Evolutionary conservation across 2,888 invertebrate species (phyloP).

Genomic region (Netelia melanura): DNA sequence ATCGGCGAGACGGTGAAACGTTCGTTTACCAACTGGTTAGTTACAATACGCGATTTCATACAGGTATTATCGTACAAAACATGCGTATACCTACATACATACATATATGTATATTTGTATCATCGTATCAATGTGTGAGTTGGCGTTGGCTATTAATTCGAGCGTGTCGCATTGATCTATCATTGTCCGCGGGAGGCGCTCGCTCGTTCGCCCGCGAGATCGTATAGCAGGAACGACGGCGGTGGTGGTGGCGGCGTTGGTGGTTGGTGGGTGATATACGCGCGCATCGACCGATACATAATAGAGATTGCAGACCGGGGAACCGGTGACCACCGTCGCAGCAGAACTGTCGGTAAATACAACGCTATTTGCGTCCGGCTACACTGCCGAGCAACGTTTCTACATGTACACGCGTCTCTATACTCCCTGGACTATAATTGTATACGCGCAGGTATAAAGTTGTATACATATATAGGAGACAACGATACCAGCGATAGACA

Average conservation of each 20-base stretch:
- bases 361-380: slow-evolving; percentile 60
- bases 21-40: slow-evolving; percentile 63
- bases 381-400: slow-evolving; percentile 22
- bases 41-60: slow-evolving; percentile 54
- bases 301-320: slow-evolving; percentile 78
- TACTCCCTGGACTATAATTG: slow-evolving; percentile 1
- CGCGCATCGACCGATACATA: slow-evolving; percentile 79
- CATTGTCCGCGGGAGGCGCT: slow-evolving; percentile 77
- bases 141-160: slow-evolving; percentile 82
- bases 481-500: slow-evolving; percentile 38
- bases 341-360: slow-evolving; percentile 32
- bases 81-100: background rate
- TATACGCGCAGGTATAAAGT: slow-evolving; percentile 8
- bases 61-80: background rate
- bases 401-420: slow-evolving; percentile 33
- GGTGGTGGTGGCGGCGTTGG: too few species aligned
- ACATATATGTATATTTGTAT: background rate
- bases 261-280: slow-evolving; percentile 76
- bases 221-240: background rate
- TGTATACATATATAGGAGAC: slow-evolving; percentile 19
- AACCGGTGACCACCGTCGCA: slow-evolving; percentile 57
- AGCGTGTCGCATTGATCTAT: slow-evolving; percentile 84
- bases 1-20: slow-evolving; percentile 47
- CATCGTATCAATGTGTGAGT: background rate
- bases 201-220: slow-evolving; percentile 46